Evolutionary conservation across 2,113 vertebrate genomes (phyloP).

Genomic region (Mustela nigripes): DNA sequence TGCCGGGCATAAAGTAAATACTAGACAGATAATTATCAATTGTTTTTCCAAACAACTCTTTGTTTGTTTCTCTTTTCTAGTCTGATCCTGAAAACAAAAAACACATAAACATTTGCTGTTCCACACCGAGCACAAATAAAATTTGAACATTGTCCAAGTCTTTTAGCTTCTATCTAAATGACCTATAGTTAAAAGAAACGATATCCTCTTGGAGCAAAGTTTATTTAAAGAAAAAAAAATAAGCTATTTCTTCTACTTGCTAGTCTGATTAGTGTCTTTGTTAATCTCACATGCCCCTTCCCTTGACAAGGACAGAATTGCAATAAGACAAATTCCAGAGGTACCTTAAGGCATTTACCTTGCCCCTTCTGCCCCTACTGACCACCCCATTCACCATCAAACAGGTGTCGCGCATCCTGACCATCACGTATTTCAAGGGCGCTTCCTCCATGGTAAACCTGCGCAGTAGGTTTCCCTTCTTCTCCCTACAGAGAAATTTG

Average conservation of each 20-base stretch:
- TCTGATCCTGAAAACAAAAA: background rate
- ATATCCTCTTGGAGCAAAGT: background rate
- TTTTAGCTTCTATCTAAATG: background rate
- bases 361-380: rapidly evolving
- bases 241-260: background rate
- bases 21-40: background rate
- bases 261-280: background rate
- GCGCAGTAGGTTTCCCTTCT: background rate
- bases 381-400: background rate
- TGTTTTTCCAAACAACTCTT: background rate
- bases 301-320: background rate
- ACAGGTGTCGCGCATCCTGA: background rate
- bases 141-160: background rate
- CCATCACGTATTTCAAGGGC: background rate
- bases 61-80: background rate
- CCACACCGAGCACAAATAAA: background rate
- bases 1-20: background rate
- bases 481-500: background rate
- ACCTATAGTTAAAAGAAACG: background rate
- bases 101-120: background rate
- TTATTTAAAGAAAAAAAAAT: background rate
- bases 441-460: background rate
- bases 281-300: background rate
- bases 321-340: background rate
- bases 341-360: background rate